Evolutionary conservation across 2,113 vertebrate species (phyloP).

Genomic region (Glareola pratincola): DNA sequence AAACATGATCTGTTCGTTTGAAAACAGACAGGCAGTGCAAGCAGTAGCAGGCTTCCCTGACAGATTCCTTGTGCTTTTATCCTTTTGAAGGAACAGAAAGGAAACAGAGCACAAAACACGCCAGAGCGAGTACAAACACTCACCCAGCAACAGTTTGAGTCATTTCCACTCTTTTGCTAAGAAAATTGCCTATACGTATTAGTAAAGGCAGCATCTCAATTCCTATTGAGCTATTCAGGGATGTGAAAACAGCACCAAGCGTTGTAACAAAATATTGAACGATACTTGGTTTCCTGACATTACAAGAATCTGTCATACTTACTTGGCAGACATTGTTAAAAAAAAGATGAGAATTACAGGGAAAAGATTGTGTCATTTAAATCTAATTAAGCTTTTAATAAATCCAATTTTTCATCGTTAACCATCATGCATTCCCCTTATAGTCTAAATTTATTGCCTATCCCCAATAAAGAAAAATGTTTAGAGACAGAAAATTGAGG

Average conservation of each 20-base stretch:
- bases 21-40: background rate
- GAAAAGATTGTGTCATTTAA: conserved; percentile 20
- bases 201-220: background rate
- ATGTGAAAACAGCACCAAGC: background rate
- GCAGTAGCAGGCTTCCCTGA: background rate
- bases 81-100: background rate
- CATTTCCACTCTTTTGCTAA: background rate
- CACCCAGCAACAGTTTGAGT: background rate
- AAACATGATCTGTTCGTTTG: background rate
- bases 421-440: background rate
- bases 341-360: background rate
- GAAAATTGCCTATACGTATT: background rate
- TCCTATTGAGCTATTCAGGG: background rate
- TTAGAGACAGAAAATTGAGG: conserved; percentile 51
- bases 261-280: background rate
- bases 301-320: background rate
- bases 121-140: background rate
- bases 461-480: background rate
- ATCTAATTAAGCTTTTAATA: conserved; percentile 47
- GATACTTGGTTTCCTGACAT: background rate
- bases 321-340: background rate
- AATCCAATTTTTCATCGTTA: conserved; percentile 6
- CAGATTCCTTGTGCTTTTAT: background rate
- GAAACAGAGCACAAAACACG: background rate
- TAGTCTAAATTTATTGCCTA: background rate